These are phyloP conservation scores for Aythya fuligula DNA, from an alignment of 2,797 vertebrate genomes.

Conservation along the genomic window DNA sequence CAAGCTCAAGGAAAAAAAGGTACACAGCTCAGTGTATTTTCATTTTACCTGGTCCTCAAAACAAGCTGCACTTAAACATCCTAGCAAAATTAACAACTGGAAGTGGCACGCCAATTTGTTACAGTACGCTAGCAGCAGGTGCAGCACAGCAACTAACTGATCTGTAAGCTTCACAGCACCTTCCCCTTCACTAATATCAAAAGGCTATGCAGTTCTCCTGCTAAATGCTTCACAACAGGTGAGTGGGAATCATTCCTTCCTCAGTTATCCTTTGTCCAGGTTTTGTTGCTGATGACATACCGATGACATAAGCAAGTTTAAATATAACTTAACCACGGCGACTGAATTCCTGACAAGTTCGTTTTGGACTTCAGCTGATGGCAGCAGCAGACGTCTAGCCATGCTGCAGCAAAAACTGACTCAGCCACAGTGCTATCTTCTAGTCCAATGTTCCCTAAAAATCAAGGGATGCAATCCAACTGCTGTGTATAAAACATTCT, in stretches of 20 bases:
- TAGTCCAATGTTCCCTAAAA: background rate
- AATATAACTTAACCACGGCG: background rate
- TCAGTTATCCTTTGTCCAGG: background rate
- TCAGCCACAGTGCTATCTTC: background rate
- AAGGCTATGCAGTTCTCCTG: background rate
- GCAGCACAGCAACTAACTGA: background rate
- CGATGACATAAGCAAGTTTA: background rate
- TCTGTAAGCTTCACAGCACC: background rate
- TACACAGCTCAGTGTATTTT: background rate
- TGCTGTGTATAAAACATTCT: background rate
- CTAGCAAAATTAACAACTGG: background rate
- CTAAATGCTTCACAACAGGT: background rate
- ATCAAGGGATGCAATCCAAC: background rate
- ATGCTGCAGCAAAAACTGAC: background rate
- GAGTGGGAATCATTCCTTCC: background rate
- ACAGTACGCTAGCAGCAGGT: background rate
- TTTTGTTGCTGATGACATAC: background rate
- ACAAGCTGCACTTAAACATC: background rate
- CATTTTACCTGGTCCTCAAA: background rate
- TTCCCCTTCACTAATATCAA: background rate
- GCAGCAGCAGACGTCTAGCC: background rate
- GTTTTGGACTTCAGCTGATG: background rate
- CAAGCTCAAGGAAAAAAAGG: background rate
- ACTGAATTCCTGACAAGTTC: background rate
- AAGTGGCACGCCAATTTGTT: background rate